Evolutionary conservation across 1,140 invertebrate genomes (phyloP), one percentile per base, ranked within the genome.

Genomic region (Vollenhovia emeryi): DNA sequence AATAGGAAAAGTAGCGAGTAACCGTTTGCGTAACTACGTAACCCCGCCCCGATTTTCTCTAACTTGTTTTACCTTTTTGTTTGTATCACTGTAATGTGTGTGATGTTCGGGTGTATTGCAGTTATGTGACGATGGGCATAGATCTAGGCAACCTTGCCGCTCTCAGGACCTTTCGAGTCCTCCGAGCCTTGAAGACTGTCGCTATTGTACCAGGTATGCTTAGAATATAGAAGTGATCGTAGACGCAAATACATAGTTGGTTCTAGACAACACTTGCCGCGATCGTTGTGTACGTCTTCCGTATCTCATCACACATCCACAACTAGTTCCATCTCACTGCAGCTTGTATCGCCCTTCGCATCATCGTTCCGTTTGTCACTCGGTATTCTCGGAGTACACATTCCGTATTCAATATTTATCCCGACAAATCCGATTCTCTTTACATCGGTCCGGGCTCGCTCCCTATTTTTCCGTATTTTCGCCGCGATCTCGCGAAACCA

Each of bases 101-200:
- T 95, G 92, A 95, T 94, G 93, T 95, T 95, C 93, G 94, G 94
- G 94, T 95, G 94, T 95, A 95, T 96, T 96, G 88, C 97, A 99
- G 99, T 97, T 99, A 99, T 97, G 97, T 99, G 96, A 99, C 99
- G 95, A 99, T 99, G 98, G 98, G 98, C 95, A 98, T 99, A 97
- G 98, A 99, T 97, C 97, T 99, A 96, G 98, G 98, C 96, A 99
- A 99, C 97, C 96, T 99, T 96, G 98, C 98, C 95, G 98, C 98
- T 96, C 97, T 99, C 95, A 97, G 99, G 97, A 99, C 99, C 95
- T 99, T 99, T 97, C 97, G 99, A 96, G 99, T 99, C 95, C 97
- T 99, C 94, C 97, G 99, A 97, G 99, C 99, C 94, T 97, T 99
- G 95, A 99, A 99, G 97, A 99, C 99, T 95, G 98, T 99, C 95